Conservation (phyloP, 92 coral and sea anemone genomes). For the Desmophyllum pertusum region DNA sequence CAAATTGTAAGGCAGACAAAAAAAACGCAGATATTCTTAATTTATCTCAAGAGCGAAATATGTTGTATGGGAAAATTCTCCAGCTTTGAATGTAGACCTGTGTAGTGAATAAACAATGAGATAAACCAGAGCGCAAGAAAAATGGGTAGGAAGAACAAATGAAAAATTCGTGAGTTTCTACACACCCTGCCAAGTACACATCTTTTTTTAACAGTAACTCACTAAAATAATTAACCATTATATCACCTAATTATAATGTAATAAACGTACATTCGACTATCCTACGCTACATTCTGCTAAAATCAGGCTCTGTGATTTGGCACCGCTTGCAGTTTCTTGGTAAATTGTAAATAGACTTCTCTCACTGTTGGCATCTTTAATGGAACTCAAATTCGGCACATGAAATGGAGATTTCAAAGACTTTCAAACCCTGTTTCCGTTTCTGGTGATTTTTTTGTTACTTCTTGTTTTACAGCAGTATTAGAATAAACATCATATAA, state of each 20-base stretch:
- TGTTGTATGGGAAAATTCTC: background rate
- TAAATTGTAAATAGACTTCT: slow-evolving; percentile 49
- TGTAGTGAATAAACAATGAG: background rate
- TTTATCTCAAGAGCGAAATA: background rate
- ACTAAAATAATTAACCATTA: slow-evolving; percentile 16
- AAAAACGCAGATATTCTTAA: background rate
- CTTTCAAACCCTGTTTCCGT: background rate
- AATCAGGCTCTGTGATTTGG: slow-evolving; percentile 47
- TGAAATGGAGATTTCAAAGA: slow-evolving; percentile 17
- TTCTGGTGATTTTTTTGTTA: slow-evolving; percentile 14
- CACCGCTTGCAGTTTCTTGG: slow-evolving; percentile 37
- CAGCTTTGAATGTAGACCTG: background rate
- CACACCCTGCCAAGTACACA: background rate
- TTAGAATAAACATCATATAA: slow-evolving; percentile 26
- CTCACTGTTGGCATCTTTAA: slow-evolving; percentile 26
- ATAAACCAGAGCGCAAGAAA: too few species aligned
- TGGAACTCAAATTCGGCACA: slow-evolving; percentile 43
- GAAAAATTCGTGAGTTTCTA: background rate
- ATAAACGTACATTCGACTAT: slow-evolving; percentile 14
- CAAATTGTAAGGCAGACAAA: background rate
- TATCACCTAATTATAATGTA: slow-evolving; percentile 27
- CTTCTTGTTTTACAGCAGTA: slow-evolving; percentile 9
- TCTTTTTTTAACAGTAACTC: slow-evolving; percentile 31
- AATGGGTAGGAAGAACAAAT: background rate
- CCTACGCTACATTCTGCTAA: slow-evolving; percentile 17